Percentiles rank a stretch among this genome's conserved stretches.
Evolutionary conservation across 2,113 vertebrate genomes (phyloP).

Genomic region (Tinamus guttatus): DNA sequence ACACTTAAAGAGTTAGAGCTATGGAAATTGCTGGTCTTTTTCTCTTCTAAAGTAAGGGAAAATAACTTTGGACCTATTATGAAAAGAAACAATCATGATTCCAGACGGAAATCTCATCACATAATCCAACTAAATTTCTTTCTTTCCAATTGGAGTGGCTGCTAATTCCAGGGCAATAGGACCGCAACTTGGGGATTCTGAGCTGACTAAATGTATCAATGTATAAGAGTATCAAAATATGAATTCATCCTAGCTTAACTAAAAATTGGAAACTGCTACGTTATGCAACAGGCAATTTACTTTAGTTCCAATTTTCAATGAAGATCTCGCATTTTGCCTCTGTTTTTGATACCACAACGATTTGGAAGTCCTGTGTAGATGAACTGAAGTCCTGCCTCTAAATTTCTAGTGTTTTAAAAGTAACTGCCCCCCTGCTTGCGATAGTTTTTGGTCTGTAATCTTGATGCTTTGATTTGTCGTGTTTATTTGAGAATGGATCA

Average conservation of each 20-base stretch:
- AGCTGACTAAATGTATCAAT: neutral
- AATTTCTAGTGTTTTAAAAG: neutral
- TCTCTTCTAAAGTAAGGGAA: neutral
- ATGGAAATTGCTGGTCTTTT: neutral
- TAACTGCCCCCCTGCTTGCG: neutral
- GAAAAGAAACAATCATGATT: constrained; percentile 12
- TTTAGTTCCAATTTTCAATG: neutral
- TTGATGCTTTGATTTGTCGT: neutral
- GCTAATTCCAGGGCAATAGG: neutral
- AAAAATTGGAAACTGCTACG: neutral
- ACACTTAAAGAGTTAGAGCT: neutral
- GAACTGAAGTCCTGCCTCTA: neutral
- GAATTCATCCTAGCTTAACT: neutral
- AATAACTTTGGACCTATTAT: neutral
- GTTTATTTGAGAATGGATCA: neutral
- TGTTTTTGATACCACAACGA: fast-evolving
- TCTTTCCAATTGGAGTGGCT: neutral
- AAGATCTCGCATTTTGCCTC: neutral
- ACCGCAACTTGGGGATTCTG: neutral
- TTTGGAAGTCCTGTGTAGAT: neutral
- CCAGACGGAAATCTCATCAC: neutral
- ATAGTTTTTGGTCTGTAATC: neutral
- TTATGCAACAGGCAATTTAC: neutral
- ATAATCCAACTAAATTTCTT: neutral
- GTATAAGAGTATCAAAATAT: neutral